phyloP scores from a whole-genome alignment of 2,113 vertebrate species.

The Vireo altiloquus region DNA sequence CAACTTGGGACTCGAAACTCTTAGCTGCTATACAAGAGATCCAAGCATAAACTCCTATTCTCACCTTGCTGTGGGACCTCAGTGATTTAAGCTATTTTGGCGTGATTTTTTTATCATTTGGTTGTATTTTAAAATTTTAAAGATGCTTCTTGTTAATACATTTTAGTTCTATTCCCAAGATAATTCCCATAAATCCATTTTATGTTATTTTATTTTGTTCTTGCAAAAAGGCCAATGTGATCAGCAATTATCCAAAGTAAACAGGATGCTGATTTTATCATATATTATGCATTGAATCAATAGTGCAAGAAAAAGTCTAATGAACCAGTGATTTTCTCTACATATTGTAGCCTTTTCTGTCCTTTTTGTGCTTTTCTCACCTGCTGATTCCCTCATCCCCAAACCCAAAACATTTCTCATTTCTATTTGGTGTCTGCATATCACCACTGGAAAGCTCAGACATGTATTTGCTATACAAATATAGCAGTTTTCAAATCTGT shows the following conservation, averaged over 20 bases:
- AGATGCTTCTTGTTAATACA: neutral
- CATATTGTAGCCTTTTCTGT: neutral
- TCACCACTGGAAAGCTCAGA: neutral
- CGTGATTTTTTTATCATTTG: neutral
- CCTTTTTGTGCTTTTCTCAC: neutral
- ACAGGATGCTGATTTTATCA: neutral
- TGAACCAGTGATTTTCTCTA: neutral
- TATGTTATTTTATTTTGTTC: neutral
- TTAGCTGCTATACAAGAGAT: neutral
- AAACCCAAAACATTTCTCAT: neutral
- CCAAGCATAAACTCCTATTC: neutral
- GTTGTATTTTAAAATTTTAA: neutral
- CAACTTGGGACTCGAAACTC: neutral
- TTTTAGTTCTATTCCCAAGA: neutral
- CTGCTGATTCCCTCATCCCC: neutral
- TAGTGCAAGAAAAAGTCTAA: neutral
- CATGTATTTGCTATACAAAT: neutral
- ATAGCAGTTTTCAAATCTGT: neutral
- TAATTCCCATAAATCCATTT: neutral
- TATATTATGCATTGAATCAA: neutral
- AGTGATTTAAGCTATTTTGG: neutral
- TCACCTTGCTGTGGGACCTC: neutral
- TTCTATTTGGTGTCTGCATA: neutral
- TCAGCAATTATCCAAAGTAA: slow-evolving; percentile 2
- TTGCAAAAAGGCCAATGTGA: neutral